These are phyloP conservation scores for Cyrtodaria siliqua DNA, from an alignment of 2,888 invertebrate species.

Conservation along the genomic window DNA sequence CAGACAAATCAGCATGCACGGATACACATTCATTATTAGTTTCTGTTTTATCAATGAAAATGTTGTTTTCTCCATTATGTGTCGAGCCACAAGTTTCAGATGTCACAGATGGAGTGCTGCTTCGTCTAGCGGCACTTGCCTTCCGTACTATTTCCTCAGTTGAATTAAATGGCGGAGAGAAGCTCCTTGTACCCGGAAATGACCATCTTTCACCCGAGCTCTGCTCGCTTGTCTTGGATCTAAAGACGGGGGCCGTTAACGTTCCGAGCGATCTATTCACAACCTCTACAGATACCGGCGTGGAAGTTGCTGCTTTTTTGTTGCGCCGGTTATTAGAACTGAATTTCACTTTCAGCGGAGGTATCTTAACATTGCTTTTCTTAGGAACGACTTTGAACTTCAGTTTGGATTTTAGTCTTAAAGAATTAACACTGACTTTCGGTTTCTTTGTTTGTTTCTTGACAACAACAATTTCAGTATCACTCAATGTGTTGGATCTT, in stretches of 20 bases:
- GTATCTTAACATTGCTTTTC: constrained; percentile 20
- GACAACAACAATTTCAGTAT: constrained; percentile 25
- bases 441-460: constrained; percentile 22
- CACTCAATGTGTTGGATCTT: constrained; percentile 33
- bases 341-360: constrained; percentile 45
- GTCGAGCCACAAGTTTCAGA: no score
- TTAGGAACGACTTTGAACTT: constrained; percentile 24
- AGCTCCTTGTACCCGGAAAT: no score
- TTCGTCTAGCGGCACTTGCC: no score
- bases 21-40: no score
- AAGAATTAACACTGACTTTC: constrained; percentile 9
- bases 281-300: constrained; percentile 2
- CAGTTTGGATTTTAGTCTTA: constrained; percentile 12
- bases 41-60: no score
- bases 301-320: constrained; percentile 20
- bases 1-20: no score
- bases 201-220: no score
- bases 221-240: no score
- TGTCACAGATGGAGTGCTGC: no score
- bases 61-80: no score
- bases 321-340: constrained; percentile 23
- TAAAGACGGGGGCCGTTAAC: constrained; percentile 4
- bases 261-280: constrained; percentile 17
- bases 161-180: no score
- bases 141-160: no score